phyloP scores from a whole-genome alignment of 1,140 invertebrate species.

The Platyscapa corneri region DNA sequence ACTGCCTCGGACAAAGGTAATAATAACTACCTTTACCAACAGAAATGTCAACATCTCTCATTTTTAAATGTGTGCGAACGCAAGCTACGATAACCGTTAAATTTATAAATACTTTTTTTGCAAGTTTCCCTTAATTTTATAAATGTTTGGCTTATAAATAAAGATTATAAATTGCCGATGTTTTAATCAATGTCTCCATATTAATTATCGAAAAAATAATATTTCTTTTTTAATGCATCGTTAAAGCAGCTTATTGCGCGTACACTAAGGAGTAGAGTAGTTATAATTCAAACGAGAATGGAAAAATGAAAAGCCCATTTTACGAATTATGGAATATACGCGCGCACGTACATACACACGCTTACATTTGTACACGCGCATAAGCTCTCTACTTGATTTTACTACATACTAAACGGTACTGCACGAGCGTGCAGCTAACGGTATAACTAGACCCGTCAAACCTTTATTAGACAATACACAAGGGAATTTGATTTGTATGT shows the following conservation, averaged over 20 bases:
- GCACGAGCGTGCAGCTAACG: not conserved
- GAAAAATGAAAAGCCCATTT: not conserved
- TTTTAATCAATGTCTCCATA: no score
- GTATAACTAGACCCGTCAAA: not conserved
- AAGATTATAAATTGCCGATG: no score
- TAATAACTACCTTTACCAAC: no score
- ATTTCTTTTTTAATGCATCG: not conserved
- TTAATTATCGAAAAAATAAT: not conserved
- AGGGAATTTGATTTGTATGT: not conserved
- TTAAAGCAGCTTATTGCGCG: not conserved
- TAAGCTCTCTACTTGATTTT: not conserved
- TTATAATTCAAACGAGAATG: not conserved
- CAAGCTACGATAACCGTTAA: no score
- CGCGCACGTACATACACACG: no score
- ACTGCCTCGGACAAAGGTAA: no score
- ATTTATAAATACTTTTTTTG: no score
- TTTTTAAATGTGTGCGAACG: no score
- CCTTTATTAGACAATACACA: slow-evolving; percentile 14
- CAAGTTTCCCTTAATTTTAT: no score
- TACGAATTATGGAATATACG: slow-evolving; percentile 15
- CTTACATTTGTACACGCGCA: no score
- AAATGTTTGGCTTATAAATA: no score
- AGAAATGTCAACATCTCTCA: no score
- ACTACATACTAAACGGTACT: slow-evolving; percentile 17
- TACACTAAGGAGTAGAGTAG: not conserved